These are phyloP conservation scores for Tridacna crocea DNA, from an alignment of 2,888 invertebrate genomes.

Conservation along the genomic window DNA sequence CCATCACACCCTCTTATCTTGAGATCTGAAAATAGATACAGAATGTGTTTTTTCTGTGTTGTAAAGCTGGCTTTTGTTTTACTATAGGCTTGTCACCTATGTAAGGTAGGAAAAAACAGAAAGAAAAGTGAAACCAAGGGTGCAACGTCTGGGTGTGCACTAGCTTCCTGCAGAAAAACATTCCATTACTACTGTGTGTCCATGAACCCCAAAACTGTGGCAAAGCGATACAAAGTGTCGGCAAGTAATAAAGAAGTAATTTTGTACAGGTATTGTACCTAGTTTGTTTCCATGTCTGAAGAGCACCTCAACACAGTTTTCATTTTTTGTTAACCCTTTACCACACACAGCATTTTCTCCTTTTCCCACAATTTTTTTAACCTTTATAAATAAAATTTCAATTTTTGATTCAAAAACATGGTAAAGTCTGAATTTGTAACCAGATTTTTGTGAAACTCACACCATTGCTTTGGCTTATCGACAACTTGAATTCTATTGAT, in stretches of 20 bases:
- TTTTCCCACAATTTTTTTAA: too few relatives aligned
- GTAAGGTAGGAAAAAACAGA: conserved; percentile 85
- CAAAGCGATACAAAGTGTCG: conserved; percentile 53
- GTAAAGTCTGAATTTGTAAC: too few relatives aligned
- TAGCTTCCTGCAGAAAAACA: conserved; percentile 87
- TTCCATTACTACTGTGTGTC: conserved; percentile 90
- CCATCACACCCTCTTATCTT: too few relatives aligned
- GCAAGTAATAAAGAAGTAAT: conserved; percentile 53
- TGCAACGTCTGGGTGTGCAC: conserved; percentile 90
- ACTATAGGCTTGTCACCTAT: conserved; percentile 89
- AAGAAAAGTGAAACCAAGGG: conserved; percentile 83
- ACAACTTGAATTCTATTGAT: too few relatives aligned
- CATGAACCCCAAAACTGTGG: conserved; percentile 45
- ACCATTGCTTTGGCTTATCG: too few relatives aligned
- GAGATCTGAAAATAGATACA: background rate
- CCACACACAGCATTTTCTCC: conserved; percentile 4
- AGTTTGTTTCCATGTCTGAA: background rate
- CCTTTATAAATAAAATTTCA: too few relatives aligned
- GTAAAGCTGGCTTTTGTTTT: background rate
- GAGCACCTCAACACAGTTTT: background rate
- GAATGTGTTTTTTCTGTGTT: background rate
- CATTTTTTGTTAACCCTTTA: background rate
- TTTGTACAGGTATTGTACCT: conserved; percentile 57
- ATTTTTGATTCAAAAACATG: too few relatives aligned
- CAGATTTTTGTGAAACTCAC: too few relatives aligned